Base-by-base conservation (phyloP, 1,140 invertebrate species). In the Amphibalanus amphitrite region DNA sequence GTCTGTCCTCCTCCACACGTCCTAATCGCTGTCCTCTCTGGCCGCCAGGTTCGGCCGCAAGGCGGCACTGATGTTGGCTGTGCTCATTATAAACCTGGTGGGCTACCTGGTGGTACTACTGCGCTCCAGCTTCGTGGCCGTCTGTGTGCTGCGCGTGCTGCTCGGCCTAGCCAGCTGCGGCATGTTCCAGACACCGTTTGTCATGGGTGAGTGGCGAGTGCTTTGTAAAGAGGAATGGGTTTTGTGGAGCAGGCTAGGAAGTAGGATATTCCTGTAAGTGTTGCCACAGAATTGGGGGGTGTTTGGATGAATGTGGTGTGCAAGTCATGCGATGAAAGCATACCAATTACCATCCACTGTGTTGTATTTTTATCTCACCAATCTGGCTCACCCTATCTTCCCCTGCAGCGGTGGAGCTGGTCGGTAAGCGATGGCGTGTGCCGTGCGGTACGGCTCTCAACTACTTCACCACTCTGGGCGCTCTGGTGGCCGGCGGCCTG, bases 21-120 rank as follows among this genome's bases (percentile, higher is more conserved):
- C n/a, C n/a, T n/a, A n/a, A n/a, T n/a, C n/a, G n/a, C n/a, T n/a
- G n/a, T n/a, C n/a, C n/a, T n/a, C n/a, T n/a, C n/a, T n/a, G n/a
- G n/a, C n/a, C n/a, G n/a, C 1, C 69, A 72, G 71, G 28, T 71
- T 72, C 29, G 71, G 71, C 29, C 71, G 71, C 30, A 40, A 64
- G n/a, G 28, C 25, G 69, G 71, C 71, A 23, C 69, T 72, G 30
- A 64, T 72, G 69, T 20, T 59, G 28, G 13, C 71, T 1, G 25
- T 72, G 28, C 8, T 70, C 3, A 15, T 70, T 4, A 8, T 72
- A 38, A 71, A 28, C 29, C 23, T 47, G 15, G 40, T 29, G 13
- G 25, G 30, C 23, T 26, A 64, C 29, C 29, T 70, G 20, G 33
- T 68, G 29, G n/a, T 72, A 17, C 3, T 70, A n/a, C 38, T 72